phyloP scores from a whole-genome alignment of 2,888 invertebrate genomes.

The Mimumesa dahlbomi region DNA sequence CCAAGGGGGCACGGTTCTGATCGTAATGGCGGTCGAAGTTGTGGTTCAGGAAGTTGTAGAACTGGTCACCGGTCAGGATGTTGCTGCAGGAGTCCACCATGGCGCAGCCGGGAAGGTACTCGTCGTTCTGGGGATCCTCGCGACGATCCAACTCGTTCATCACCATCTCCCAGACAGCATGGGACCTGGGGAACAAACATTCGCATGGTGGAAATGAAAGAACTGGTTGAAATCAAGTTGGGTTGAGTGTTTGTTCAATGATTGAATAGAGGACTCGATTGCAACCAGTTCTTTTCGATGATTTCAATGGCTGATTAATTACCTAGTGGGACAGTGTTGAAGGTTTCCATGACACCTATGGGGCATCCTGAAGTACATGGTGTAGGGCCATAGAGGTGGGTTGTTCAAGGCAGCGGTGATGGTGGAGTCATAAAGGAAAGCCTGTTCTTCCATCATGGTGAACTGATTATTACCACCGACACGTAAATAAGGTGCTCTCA shows the following conservation, averaged over 20 bases:
- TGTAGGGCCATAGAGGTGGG: slow-evolving; percentile 98
- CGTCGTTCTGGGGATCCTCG: slow-evolving; percentile 94
- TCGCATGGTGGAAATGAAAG: neutral
- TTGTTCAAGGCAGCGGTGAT: slow-evolving; percentile 95
- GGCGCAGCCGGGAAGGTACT: slow-evolving; percentile 93
- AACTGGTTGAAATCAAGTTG: neutral
- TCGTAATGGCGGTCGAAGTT: slow-evolving; percentile 96
- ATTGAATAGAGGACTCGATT: neutral
- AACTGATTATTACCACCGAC: slow-evolving; percentile 98
- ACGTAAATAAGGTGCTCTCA: slow-evolving; percentile 93
- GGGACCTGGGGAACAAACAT: slow-evolving; percentile 81
- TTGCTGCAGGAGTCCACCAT: slow-evolving; percentile 98
- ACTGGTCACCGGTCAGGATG: slow-evolving; percentile 94
- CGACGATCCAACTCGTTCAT: slow-evolving; percentile 96
- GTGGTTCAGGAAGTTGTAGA: slow-evolving; percentile 96
- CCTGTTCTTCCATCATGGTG: slow-evolving; percentile 98
- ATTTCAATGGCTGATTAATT: slow-evolving; percentile 3
- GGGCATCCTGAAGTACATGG: slow-evolving; percentile 98
- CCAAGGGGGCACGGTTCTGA: slow-evolving; percentile 93
- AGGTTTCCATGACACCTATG: slow-evolving; percentile 96
- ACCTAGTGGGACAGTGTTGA: slow-evolving; percentile 93
- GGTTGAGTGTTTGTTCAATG: neutral
- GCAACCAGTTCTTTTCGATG: neutral
- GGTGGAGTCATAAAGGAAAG: slow-evolving; percentile 96
- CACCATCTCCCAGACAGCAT: slow-evolving; percentile 98